Evolutionary conservation across 1,140 invertebrate species (phyloP), one percentile per base, ranked within the genome.

Genomic region (Penaeus vannamei): DNA sequence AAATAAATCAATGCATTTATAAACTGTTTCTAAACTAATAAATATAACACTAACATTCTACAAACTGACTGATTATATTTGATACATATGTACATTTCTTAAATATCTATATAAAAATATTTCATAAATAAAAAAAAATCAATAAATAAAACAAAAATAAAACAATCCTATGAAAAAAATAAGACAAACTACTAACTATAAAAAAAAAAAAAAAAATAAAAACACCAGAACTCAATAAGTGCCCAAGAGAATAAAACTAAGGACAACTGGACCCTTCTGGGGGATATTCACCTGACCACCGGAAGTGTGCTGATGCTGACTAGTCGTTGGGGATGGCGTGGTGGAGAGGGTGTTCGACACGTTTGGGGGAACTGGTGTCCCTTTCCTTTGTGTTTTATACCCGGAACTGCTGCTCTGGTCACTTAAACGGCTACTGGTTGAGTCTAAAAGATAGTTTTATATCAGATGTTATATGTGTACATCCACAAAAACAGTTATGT

Each of bases 301-400:
- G 17, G 72, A 60, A 23, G 91, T 76, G 59, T 91, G 91, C 42
- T 90, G 91, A 86, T 91, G 86, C 36, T 89, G 89, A 87, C 83
- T 82, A 76, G 89, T 90, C 60, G 90, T 90, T n/a, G 91, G 91
- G 8, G 91, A 91, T 5, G 91, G 91, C 26, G 91, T 91, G 42
- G 91, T 91, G 64, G 91, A 91, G 46, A 91, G 86, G 17, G 91
- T 91, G 69, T 90, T 91, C 17, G 91, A 91, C 23, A 91, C 91
- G 69, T n/a, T 90, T 91, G 64, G 91, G 90, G 8, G 91, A 91
- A 23, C 83, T 86, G 22, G 91, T 91, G 84, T 91, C n/a, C n/a
- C 91, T 59, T 91, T 89, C 46, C 91, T 76, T 79, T 90, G 91
- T 20, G 91, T 89, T 83, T 91, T 91, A 80, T 91, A 91, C 26